Conservation (phyloP, 2,113 vertebrate genomes). For the Gasterosteus nipponicus region DNA sequence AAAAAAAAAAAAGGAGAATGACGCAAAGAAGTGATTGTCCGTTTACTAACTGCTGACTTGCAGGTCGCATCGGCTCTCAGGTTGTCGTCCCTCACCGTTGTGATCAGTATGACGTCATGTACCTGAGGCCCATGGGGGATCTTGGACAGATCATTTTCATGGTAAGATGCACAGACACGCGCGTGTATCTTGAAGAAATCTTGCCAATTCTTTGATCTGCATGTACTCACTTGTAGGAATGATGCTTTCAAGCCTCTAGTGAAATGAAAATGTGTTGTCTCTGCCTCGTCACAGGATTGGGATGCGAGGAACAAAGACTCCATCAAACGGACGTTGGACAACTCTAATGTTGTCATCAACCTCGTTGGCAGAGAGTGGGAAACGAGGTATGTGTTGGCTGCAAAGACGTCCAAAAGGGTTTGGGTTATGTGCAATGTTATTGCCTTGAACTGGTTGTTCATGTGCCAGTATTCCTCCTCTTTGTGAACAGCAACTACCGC, state of each 20-base stretch:
- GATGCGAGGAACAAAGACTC: slow-evolving; percentile 87
- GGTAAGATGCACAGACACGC: slow-evolving; percentile 73
- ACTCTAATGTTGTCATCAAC: slow-evolving; percentile 95
- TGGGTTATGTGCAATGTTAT: not conserved
- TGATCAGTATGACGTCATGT: slow-evolving; percentile 91
- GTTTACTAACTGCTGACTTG: slow-evolving; percentile 21
- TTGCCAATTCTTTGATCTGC: not conserved
- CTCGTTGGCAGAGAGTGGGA: slow-evolving; percentile 95
- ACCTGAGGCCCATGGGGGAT: slow-evolving; percentile 94
- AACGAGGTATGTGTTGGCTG: slow-evolving; percentile 82
- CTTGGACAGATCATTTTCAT: slow-evolving; percentile 93
- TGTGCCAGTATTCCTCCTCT: not conserved
- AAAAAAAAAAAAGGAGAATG: not conserved
- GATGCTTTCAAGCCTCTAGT: not conserved
- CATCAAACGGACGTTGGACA: slow-evolving; percentile 85
- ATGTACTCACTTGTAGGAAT: not conserved
- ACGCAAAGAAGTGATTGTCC: not conserved
- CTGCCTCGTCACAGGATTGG: slow-evolving; percentile 86
- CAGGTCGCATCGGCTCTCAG: slow-evolving; percentile 94
- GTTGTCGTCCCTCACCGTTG: slow-evolving; percentile 90
- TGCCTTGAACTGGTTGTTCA: not conserved
- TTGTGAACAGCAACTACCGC: slow-evolving; percentile 85
- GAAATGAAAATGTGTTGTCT: not conserved
- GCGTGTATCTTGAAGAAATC: not conserved
- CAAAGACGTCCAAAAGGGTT: no score